These are phyloP conservation scores for Lagopus muta DNA, from an alignment of 2,113 vertebrate species.

Conservation along the genomic window DNA sequence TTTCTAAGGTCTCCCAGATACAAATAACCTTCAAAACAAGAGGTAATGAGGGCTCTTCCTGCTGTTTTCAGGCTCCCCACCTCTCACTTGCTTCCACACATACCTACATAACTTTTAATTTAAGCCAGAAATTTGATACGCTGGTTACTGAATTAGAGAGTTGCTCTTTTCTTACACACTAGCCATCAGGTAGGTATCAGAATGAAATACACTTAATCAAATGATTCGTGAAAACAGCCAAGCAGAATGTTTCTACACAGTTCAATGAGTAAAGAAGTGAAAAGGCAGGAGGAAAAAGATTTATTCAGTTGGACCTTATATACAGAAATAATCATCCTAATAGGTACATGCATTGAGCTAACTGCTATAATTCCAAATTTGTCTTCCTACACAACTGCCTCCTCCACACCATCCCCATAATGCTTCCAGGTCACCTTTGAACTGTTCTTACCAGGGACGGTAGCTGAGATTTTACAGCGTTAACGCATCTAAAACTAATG, in stretches of 20 bases:
- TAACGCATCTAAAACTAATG: background rate
- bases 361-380: constrained; percentile 20
- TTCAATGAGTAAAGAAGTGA: constrained; percentile 18
- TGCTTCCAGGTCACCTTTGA: background rate
- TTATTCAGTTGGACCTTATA: constrained; percentile 26
- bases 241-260: constrained; percentile 36
- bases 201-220: constrained; percentile 37
- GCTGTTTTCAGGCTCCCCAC: background rate
- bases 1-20: background rate
- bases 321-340: constrained; percentile 17
- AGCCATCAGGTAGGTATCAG: background rate
- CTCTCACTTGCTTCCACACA: background rate
- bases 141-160: constrained; percentile 24
- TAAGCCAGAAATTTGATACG: background rate
- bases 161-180: constrained; percentile 18
- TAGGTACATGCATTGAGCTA: background rate
- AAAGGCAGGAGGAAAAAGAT: constrained; percentile 29
- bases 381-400: constrained; percentile 15
- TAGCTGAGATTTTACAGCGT: background rate
- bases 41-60: background rate
- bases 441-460: background rate
- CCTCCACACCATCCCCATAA: background rate
- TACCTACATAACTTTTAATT: background rate
- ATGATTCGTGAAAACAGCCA: constrained; percentile 38
- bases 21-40: background rate